Evolutionary conservation across 2,113 vertebrate species (phyloP), one percentile per base, ranked within the genome.

Genomic region (Podarcis cretensis): DNA sequence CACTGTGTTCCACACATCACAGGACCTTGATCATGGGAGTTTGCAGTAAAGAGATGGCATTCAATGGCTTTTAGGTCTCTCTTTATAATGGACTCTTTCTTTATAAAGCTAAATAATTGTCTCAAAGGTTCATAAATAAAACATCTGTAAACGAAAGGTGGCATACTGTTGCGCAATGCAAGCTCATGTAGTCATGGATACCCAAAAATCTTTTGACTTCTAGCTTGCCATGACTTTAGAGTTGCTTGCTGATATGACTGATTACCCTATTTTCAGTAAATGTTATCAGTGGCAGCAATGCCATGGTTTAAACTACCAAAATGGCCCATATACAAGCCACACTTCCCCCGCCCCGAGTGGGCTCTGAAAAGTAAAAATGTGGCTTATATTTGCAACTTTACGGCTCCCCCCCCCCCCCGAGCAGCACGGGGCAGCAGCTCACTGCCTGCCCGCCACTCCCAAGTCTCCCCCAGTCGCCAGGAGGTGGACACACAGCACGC

Each of bases 71-170:
- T 74, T 90, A 84, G 84, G 90, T 84, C 32, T 18, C 80, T 81
- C 79, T 92, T 81, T 94, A 94, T 48, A 48, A 48, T 48, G 43
- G 43, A 48, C 43, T 48, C 43, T 48, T 48, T 48, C 43, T 48
- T 48, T 48, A 48, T 48, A 48, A 48, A 48, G 43, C 43, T 48
- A 48, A 1, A 48, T 95, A 95, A 94, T 93, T 95, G 92, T 90
- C 89, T 87, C 21, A 94, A 89, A 69, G 75, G 84, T 92, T 96
- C 89, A 95, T 95, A 94, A 94, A 96, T 95, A 95, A 96, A 96
- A 88, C 57, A 95, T 90, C 40, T 89, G 90, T 91, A 90, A 81
- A 90, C 89, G 92, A 80, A 91, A 40, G 76, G 88, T 66, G 93
- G 88, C 86, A 80, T 83, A 77, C 27, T 69, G 90, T 66, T 73